Evolutionary conservation across 2,113 vertebrate species (phyloP).

Genomic region (Loxodonta africana): DNA sequence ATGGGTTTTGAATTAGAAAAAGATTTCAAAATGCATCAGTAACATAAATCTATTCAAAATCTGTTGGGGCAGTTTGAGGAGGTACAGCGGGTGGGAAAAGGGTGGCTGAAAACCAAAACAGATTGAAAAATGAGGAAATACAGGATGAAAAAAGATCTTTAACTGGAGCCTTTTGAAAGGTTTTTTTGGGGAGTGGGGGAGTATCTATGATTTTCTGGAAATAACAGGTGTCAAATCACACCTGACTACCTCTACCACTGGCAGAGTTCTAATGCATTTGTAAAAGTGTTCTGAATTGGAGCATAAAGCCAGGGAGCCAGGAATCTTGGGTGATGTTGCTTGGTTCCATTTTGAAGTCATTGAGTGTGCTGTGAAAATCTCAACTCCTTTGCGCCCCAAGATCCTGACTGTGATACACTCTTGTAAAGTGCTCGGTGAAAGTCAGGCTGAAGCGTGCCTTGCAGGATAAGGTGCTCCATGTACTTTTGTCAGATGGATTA

Average conservation of each 20-base stretch:
- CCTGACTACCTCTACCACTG: conserved; percentile 33
- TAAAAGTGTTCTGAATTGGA: conserved; percentile 44
- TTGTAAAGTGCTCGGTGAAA: background rate
- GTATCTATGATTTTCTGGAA: conserved; percentile 73
- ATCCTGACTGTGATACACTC: conserved; percentile 13
- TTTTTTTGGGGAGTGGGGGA: background rate
- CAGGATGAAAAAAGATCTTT: conserved; percentile 63
- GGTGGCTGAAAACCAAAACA: conserved; percentile 67
- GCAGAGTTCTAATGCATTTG: conserved; percentile 44
- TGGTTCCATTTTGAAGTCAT: conserved; percentile 26
- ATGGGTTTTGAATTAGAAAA: conserved; percentile 36
- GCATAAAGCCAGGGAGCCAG: conserved; percentile 21
- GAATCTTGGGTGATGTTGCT: conserved; percentile 41
- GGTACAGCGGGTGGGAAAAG: conserved; percentile 66
- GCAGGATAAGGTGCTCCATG: background rate
- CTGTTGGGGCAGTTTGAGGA: background rate
- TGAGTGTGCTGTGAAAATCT: conserved; percentile 57
- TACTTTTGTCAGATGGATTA: background rate
- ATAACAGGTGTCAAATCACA: conserved; percentile 61
- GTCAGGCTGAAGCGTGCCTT: background rate
- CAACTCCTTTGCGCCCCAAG: conserved; percentile 60
- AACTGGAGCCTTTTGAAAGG: conserved; percentile 59
- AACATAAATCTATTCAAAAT: conserved; percentile 23
- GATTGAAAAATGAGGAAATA: conserved; percentile 73
- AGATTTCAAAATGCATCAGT: conserved; percentile 58